Percentiles rank a stretch among this genome's conserved stretches.
Conservation (phyloP, 2,888 invertebrate genomes). For the Ophioninae sp. region DNA sequence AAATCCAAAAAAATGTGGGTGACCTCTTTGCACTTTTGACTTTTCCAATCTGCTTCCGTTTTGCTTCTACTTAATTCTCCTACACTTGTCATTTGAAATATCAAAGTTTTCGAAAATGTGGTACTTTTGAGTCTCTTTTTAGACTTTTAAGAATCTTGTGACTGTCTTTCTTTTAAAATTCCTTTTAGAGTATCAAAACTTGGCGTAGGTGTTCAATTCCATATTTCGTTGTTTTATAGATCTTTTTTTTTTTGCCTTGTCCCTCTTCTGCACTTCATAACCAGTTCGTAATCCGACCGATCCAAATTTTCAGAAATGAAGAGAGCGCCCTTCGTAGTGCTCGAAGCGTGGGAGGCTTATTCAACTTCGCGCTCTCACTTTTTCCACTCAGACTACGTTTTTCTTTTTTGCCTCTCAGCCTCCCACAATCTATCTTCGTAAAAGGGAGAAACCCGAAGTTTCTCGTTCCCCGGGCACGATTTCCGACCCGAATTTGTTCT, state of each 20-base stretch:
- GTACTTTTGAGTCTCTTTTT: not conserved
- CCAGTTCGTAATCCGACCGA: no score
- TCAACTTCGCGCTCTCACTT: not conserved
- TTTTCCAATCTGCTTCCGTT: not conserved
- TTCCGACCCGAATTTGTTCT: not conserved
- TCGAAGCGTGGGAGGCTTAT: no score
- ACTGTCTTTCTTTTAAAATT: no score
- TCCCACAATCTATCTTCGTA: not conserved
- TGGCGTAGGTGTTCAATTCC: no score
- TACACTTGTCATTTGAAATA: not conserved
- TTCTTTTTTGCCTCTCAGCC: not conserved
- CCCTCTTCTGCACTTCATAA: no score
- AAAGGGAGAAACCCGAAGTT: not conserved
- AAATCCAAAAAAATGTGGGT: not conserved
- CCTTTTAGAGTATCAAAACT: no score
- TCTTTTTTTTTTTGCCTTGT: no score
- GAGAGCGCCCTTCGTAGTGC: no score
- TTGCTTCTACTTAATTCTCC: not conserved
- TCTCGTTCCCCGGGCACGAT: not conserved
- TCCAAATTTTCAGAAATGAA: no score
- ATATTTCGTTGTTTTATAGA: no score
- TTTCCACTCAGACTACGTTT: not conserved
- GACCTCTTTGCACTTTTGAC: not conserved
- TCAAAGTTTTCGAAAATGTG: not conserved
- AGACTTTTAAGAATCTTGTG: no score